Evolutionary conservation across 1,140 invertebrate genomes (phyloP).

Genomic region (Lasaia peninsularis): DNA sequence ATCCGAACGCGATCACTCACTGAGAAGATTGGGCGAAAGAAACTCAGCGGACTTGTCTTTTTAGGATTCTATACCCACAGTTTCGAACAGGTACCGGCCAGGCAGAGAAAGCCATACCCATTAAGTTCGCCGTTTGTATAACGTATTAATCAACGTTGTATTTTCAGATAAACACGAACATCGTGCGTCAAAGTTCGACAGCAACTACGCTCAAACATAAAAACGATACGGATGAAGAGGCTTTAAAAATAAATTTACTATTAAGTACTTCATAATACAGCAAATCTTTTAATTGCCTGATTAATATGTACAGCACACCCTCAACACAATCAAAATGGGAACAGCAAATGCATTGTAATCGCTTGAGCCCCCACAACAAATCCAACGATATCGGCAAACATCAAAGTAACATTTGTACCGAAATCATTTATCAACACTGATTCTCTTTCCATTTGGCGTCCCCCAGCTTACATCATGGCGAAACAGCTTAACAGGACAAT

Average conservation of each 20-base stretch:
- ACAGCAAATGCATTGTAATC: conserved; percentile 39
- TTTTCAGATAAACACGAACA: too few species aligned
- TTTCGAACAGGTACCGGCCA: too few species aligned
- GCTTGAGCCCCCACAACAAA: conserved; percentile 47
- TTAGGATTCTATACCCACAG: too few species aligned
- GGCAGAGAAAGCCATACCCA: too few species aligned
- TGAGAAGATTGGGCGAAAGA: too few species aligned
- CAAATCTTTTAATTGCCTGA: conserved; percentile 13
- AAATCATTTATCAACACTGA: conserved; percentile 70
- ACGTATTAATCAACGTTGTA: too few species aligned
- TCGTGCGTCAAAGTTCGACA: too few species aligned
- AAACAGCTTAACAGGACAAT: conserved; percentile 13
- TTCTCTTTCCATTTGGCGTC: conserved; percentile 63
- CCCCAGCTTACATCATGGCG: conserved; percentile 29
- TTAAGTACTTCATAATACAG: neutral
- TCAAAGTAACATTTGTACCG: conserved; percentile 72
- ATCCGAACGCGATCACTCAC: too few species aligned
- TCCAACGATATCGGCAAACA: conserved; percentile 59
- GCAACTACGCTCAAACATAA: too few species aligned
- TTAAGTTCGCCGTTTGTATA: too few species aligned
- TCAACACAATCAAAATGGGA: conserved; percentile 45
- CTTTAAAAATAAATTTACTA: neutral
- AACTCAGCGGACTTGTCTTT: too few species aligned
- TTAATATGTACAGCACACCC: conserved; percentile 18
- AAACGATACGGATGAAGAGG: too few species aligned